Conservation (phyloP, 30 jellyfish, hydroid and myxozoan species). For the Rhopilema esculentum region DNA sequence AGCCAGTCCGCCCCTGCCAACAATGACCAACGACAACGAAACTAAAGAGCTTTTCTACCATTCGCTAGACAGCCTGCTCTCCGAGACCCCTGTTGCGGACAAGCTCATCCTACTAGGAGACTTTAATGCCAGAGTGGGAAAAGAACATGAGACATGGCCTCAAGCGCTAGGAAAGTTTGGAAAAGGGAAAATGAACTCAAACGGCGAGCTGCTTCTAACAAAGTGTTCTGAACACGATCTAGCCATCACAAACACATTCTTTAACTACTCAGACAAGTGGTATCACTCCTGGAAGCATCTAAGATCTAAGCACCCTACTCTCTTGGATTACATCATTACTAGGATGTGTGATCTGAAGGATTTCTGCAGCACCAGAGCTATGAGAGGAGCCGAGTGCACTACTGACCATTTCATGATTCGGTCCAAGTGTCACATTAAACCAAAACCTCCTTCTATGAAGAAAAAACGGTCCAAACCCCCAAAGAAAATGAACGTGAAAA, state of each 20-base stretch:
- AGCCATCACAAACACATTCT: constrained; percentile 37
- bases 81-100: constrained; percentile 1
- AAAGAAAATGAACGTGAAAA: constrained; percentile 4
- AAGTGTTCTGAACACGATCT: constrained; percentile 26
- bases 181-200: constrained; percentile 22
- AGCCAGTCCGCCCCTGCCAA: too few species aligned
- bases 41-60: background rate
- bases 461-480: background rate
- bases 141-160: constrained; percentile 31
- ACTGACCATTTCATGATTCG: constrained; percentile 14
- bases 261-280: constrained; percentile 9
- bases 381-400: constrained; percentile 24
- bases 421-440: background rate
- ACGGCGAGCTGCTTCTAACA: constrained; percentile 40
- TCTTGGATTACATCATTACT: constrained; percentile 34
- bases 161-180: constrained; percentile 36
- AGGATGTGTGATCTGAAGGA: constrained; percentile 11
- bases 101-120: constrained; percentile 42
- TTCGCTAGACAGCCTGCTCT: background rate
- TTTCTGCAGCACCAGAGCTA: constrained; percentile 13
- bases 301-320: constrained; percentile 57
- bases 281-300: constrained; percentile 66
- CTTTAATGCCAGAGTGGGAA: constrained; percentile 40
- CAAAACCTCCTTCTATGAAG: background rate
- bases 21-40: constrained; percentile 31